Evolutionary conservation across 1,140 invertebrate species (phyloP).

Genomic region (Habropoda laboriosa): DNA sequence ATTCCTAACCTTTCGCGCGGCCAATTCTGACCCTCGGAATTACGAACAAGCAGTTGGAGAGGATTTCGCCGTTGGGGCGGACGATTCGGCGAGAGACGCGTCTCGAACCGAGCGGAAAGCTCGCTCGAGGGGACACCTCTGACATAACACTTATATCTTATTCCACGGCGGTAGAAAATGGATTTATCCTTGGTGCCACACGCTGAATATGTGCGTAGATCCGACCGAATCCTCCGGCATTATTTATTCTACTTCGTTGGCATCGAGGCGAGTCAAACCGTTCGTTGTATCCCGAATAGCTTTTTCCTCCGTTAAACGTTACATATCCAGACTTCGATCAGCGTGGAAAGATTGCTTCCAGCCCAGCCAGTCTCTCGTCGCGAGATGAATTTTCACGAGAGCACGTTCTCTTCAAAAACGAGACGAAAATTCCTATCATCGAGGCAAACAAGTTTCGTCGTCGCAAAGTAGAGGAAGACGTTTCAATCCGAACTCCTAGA

Average conservation of each 20-base stretch:
- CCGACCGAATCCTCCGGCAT: conserved; percentile 55
- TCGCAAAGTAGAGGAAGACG: no score
- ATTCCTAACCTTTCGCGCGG: conserved; percentile 33
- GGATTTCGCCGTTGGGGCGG: conserved; percentile 13
- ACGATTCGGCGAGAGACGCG: conserved; percentile 33
- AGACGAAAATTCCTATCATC: neutral
- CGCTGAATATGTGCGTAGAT: conserved; percentile 39
- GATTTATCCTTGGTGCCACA: conserved; percentile 73
- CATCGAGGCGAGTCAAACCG: conserved; percentile 31
- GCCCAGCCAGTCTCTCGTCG: no score
- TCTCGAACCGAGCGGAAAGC: neutral
- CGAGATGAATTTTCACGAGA: conserved; percentile 9
- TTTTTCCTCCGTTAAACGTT: conserved; percentile 9
- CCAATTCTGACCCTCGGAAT: conserved; percentile 35
- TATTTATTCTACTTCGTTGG: conserved; percentile 75
- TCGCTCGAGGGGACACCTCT: conserved; percentile 54
- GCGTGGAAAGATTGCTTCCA: neutral
- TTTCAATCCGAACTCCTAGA: conserved; percentile 13
- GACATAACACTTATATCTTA: conserved; percentile 74
- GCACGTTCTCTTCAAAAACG: neutral
- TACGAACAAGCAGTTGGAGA: conserved; percentile 19
- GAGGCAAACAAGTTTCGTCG: no score
- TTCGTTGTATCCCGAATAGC: neutral
- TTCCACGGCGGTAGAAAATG: conserved; percentile 74
- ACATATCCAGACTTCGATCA: conserved; percentile 7